phyloP scores from a whole-genome alignment of 2,797 vertebrate species.

The Babyrousa celebensis region DNA sequence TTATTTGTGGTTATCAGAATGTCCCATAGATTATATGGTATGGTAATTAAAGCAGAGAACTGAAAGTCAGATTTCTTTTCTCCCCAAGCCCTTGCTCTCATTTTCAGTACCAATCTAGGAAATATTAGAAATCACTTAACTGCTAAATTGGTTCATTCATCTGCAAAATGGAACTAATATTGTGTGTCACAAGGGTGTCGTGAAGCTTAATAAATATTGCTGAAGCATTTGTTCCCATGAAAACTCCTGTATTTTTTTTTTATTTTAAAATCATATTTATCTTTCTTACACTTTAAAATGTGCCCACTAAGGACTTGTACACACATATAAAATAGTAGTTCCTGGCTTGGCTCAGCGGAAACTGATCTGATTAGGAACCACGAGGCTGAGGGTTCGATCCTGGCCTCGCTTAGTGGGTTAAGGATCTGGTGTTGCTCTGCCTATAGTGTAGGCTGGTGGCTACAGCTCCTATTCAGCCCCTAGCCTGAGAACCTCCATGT shows the following conservation, averaged over 20 bases:
- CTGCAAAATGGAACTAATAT: constrained; percentile 63
- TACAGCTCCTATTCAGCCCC: too few relatives aligned
- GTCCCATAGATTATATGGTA: constrained; percentile 51
- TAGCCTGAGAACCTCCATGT: too few relatives aligned
- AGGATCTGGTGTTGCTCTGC: too few relatives aligned
- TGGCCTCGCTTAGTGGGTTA: too few relatives aligned
- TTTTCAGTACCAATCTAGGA: constrained; percentile 67
- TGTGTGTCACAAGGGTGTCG: constrained; percentile 30
- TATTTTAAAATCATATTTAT: constrained; percentile 49
- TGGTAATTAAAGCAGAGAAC: constrained; percentile 71
- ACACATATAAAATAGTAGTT: constrained; percentile 37
- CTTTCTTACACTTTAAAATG: constrained; percentile 57
- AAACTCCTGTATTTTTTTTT: constrained; percentile 69
- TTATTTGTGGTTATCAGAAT: constrained; percentile 67
- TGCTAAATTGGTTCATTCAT: constrained; percentile 65
- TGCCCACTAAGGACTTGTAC: constrained; percentile 57
- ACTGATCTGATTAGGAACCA: too few relatives aligned
- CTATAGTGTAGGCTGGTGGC: too few relatives aligned
- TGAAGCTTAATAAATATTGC: constrained; percentile 70
- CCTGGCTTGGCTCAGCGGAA: too few relatives aligned
- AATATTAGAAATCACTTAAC: constrained; percentile 58
- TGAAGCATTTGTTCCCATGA: constrained; percentile 66
- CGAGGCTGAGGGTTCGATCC: too few relatives aligned
- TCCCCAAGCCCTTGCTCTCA: neutral
- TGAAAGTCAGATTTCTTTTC: constrained; percentile 53